Evolutionary conservation across 2,797 vertebrate genomes (phyloP), one percentile per base, ranked within the genome.

Genomic region (Phrynocephalus forsythii): DNA sequence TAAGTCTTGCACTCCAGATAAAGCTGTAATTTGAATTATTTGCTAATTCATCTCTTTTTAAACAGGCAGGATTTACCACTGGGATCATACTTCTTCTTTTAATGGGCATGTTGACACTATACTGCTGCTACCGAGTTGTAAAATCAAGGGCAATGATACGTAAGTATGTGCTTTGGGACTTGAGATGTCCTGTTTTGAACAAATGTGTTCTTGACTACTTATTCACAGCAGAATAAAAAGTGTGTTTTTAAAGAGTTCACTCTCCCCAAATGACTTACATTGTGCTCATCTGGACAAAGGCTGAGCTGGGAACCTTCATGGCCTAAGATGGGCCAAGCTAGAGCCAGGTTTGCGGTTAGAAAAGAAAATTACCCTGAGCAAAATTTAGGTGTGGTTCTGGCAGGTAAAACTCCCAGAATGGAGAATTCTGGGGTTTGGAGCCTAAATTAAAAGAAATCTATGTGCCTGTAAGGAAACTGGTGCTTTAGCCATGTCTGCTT

Each of bases 71-170:
- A 72, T 99, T 99, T 96, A 99, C 98, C 24, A 96, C 98, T 76
- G 99, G 99, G 87, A 96, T 99, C 90, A 91, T 97, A 94, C 96
- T 99, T 83, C 96, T 99, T 86, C 80, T 98, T 88, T 89, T 98
- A 82, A 98, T 98, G 94, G 98, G 98, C 63, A 89, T 99, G 90
- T 95, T 99, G 93, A 98, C 98, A 82, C 98, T 99, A 82, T 99
- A 99, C 95, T 99, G 98, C 92, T 99, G 99, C 96, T 98, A 97
- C 94, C 95, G 98, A 89, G 97, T 99, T 75, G 97, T 99, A 91
- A 98, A 98, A 92, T 99, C 99, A 48, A 97, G 97, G 72, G 97
- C 97, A 87, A 94, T 95, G 89, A 98, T 99, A 97, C 89, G 99
- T 99, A 97, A 98, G 99, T 95, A 91, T 90, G 77, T 75, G 75